Percentiles rank a stretch among this genome's conserved stretches.
These are phyloP conservation scores for Netelia inedita DNA, from an alignment of 2,888 invertebrate genomes.

Conservation along the genomic window DNA sequence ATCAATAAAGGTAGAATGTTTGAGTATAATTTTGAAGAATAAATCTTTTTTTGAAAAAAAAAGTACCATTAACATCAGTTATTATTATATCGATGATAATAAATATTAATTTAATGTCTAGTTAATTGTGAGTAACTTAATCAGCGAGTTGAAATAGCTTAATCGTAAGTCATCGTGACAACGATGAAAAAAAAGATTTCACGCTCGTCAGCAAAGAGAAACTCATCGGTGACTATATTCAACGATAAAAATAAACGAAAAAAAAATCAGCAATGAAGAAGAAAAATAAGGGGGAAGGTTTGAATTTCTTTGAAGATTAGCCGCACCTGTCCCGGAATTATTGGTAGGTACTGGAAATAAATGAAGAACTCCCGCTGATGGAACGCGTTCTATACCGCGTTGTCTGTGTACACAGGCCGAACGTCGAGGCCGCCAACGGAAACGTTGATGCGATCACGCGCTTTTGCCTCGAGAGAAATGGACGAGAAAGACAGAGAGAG, in stretches of 20 bases:
- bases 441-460: constrained; percentile 53
- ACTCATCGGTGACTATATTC: background rate
- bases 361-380: constrained; percentile 46
- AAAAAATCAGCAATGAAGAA: background rate
- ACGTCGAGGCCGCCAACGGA: constrained; percentile 10
- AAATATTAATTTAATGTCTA: no score
- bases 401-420: constrained; percentile 10
- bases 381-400: background rate
- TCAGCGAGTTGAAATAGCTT: background rate
- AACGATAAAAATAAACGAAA: background rate
- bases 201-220: background rate
- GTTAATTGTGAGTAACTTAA: background rate
- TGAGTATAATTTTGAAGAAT: background rate
- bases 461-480: constrained; percentile 43
- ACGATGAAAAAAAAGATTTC: background rate
- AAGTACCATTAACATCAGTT: background rate
- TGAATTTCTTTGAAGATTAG: constrained; percentile 53
- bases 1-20: no score
- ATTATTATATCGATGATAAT: no score
- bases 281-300: background rate
- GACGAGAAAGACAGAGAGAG: constrained; percentile 21
- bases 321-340: constrained; percentile 47
- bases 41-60: background rate
- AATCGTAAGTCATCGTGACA: background rate
- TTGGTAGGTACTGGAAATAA: constrained; percentile 49